Conservation (phyloP, 2,113 vertebrate species). For the Corapipo altera region DNA sequence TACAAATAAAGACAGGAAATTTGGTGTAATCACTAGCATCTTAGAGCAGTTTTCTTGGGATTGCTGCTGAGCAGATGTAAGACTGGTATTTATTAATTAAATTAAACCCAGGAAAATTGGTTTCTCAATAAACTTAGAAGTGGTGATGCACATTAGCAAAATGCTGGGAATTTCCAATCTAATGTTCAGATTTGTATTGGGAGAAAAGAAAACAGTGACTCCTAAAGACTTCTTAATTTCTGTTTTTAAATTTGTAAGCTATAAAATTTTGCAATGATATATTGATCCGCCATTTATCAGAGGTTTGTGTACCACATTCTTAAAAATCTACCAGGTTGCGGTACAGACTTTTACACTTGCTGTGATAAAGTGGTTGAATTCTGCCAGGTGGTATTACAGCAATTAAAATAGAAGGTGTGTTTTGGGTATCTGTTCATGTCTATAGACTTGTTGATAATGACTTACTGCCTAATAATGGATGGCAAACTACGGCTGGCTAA, state of each 20-base stretch:
- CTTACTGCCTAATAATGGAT: background rate
- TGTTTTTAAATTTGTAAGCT: background rate
- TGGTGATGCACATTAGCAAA: conserved; percentile 12
- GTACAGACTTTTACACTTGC: background rate
- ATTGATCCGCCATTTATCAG: background rate
- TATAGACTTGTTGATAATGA: background rate
- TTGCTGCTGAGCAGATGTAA: conserved; percentile 63
- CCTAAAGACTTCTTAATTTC: background rate
- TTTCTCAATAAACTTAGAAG: conserved; percentile 39
- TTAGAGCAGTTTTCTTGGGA: conserved; percentile 50
- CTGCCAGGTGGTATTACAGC: background rate
- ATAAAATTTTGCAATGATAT: background rate
- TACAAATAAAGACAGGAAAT: conserved; percentile 54
- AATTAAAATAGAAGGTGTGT: background rate
- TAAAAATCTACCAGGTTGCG: background rate
- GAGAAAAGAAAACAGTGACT: background rate
- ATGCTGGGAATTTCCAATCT: conserved; percentile 32
- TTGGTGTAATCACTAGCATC: conserved; percentile 29
- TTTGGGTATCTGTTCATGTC: background rate
- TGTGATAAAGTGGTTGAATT: background rate
- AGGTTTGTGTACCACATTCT: background rate
- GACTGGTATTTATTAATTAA: conserved; percentile 70
- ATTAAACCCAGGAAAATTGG: conserved; percentile 60
- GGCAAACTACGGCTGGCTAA: background rate
- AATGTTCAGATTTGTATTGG: background rate